Evolutionary conservation across 1,140 invertebrate genomes (phyloP), one percentile per base, ranked within the genome.

Genomic region (Drosophila sturtevanti): DNA sequence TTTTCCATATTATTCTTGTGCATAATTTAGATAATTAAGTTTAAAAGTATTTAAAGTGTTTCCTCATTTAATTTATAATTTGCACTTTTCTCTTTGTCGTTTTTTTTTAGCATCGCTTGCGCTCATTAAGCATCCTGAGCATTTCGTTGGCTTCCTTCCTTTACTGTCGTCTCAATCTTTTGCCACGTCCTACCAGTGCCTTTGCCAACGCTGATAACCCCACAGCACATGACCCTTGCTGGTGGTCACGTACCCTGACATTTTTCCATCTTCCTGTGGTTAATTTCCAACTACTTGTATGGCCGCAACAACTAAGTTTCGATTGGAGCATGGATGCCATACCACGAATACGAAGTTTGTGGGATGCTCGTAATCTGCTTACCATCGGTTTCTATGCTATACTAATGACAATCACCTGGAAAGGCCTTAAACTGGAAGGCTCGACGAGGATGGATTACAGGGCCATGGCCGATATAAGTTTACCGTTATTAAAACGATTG

Each of bases 301-400:
- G 94, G 86, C 97, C 97, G 0, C 94, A 94, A 72, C 94, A 94
- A 44, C 92, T 98, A 21, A 97, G 97, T 91, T 98, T 98, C 92
- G 98, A 98, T 90, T 98, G 98, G 98, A 97, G 97, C 1, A 98
- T 98, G 97, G 97, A 97, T 74, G 95, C 97, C 1, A 95, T 98
- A 71, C 96, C 97, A 0, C 93, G 96, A 59, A 94, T 98, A 68
- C 94, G 93, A 1, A 94, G 94, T 6, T 63, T 97, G 1, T 93
- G 93, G 61, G 97, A 98, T 92, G 89, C 93, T 0, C 93, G 97
- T 61, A 98, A 98, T 90, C 76, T 96, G 7, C 92, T 94, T 22
- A 95, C 95, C 0, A 67, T 95, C 2, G 90, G 94, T 4, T 95
- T 98, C 72, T 98, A 98, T 90, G 90, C 92, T 1, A 80, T 92